These are phyloP conservation scores for Microtus pennsylvanicus DNA, from an alignment of 2,113 vertebrate species.

Conservation along the genomic window DNA sequence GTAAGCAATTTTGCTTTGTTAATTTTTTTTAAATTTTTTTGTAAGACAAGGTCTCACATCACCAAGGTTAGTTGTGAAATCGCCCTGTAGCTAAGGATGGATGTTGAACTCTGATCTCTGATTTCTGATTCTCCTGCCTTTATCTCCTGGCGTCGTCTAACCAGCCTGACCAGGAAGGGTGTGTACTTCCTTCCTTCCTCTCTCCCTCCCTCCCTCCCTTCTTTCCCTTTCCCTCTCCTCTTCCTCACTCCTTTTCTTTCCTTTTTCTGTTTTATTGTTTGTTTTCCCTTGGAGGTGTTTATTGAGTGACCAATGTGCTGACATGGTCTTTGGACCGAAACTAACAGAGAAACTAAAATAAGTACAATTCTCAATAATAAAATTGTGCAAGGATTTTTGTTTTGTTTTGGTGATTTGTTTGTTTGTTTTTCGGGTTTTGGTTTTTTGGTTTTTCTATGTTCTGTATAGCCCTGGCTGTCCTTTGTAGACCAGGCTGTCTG, in stretches of 20 bases:
- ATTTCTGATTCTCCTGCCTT: not conserved
- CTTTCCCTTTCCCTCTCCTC: not conserved
- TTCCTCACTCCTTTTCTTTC: not conserved
- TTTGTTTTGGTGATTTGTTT: no score
- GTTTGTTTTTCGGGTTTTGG: no score
- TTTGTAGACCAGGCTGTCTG: no score
- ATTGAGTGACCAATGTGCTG: slow-evolving; percentile 50
- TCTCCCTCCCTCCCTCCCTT: no score
- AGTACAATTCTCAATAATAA: not conserved
- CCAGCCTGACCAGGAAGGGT: not conserved
- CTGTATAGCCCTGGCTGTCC: no score
- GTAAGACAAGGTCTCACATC: not conserved
- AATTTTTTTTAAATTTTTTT: not conserved
- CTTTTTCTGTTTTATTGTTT: not conserved
- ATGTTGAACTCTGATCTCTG: not conserved
- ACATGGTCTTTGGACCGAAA: not conserved
- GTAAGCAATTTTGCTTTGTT: not conserved
- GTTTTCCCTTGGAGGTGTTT: slow-evolving; percentile 42
- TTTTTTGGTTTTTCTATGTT: no score
- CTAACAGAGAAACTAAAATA: not conserved
- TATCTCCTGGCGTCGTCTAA: not conserved
- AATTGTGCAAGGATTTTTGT: not conserved
- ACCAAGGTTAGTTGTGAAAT: not conserved
- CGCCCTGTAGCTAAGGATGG: not conserved
- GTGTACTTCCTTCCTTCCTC: no score